Evolutionary conservation across 2,888 invertebrate genomes (phyloP).

Genomic region (Lasioglossum villosulum): DNA sequence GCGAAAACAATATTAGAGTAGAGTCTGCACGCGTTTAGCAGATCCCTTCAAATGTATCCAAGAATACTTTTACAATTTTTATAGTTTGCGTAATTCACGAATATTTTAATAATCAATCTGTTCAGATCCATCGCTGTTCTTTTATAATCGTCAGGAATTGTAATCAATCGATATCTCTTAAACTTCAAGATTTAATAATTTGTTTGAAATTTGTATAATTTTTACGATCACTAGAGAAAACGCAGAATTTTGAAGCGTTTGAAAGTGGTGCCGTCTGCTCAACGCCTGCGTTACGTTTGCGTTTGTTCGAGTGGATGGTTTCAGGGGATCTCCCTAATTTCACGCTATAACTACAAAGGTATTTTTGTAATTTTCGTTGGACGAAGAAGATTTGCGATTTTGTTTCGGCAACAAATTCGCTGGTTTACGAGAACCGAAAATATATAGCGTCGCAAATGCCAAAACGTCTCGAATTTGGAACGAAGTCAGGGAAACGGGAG

Average conservation of each 20-base stretch:
- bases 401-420: not conserved
- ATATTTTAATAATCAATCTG: not conserved
- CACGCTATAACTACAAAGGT: not conserved
- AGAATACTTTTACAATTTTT: not conserved
- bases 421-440: slow-evolving; percentile 2
- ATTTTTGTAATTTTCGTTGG: not conserved
- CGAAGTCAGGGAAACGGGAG: slow-evolving; percentile 55
- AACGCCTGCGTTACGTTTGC: not conserved
- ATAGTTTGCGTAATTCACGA: fast-evolving
- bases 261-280: not conserved
- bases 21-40: not conserved
- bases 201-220: no score
- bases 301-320: not conserved
- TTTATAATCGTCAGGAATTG: no score
- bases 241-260: not conserved
- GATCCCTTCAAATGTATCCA: not conserved
- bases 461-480: slow-evolving; percentile 62
- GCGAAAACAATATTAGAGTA: not conserved
- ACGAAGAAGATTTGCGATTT: not conserved
- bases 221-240: no score
- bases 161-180: no score
- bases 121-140: not conserved
- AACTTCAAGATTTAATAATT: no score
- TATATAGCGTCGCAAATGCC: slow-evolving; percentile 30
- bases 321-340: not conserved